Evolutionary conservation across 2,113 vertebrate genomes (phyloP), one percentile per base, ranked within the genome.

Genomic region (Peromyscus maniculatus): DNA sequence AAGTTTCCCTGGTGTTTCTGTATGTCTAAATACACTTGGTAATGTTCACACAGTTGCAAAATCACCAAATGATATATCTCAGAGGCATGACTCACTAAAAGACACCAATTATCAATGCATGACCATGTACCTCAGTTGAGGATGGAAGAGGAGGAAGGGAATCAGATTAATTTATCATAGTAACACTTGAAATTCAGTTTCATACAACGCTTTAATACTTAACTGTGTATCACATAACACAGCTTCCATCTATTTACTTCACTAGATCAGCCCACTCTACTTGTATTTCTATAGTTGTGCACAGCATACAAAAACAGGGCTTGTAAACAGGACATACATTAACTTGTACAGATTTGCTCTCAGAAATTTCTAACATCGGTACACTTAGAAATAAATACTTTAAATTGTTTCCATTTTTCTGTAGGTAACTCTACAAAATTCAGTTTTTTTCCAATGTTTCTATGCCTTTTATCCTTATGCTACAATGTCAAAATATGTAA

Each of bases 131-230:
- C 12, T 39, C 62, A 75, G 7, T 64, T 86, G 49, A 10, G 5
- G 16, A 33, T 66, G 6, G 22, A 7, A 4, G 93, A 89, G n/a
- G 24, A 77, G 11, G 21, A 92, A 69, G 15, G 15, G 33, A 95
- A 69, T 11, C 28, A 77, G n/a, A 89, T 12, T 91, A 62, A 90
- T 90, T 87, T 72, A 72, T 92, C 59, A 92, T 62, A 33, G 39
- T n/a, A 13, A 79, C 43, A 57, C 67, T 82, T 57, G 33, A 22
- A 33, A 59, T 62, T 77, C 66, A 89, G 59, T 64, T 82, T 57
- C 12, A 66, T 55, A 52, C 36, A 39, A 57, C 57, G 24, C 28
- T 57, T n/a, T 46, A 46, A 2, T 66, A 52, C 10, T 33, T 87
- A 77, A 80, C 16, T 64, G 7, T 75, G 22, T 89, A 17, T 89